phyloP scores from a whole-genome alignment of 2,888 invertebrate species.

The Conops quadrifasciatus region DNA sequence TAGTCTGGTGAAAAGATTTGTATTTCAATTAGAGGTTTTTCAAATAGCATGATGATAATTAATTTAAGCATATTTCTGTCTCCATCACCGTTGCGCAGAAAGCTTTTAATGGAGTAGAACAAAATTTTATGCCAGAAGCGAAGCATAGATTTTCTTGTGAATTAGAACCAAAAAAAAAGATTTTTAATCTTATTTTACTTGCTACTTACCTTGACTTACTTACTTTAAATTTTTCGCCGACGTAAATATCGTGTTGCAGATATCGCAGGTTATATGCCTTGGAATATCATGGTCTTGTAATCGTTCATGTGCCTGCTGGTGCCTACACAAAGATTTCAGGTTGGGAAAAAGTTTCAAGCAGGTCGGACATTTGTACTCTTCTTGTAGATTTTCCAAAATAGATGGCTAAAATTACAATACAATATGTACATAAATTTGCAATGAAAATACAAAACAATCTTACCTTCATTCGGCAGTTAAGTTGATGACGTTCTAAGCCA shows the following conservation, averaged over 20 bases:
- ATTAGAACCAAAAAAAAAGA: neutral
- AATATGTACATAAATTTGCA: too few species aligned
- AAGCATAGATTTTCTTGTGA: neutral
- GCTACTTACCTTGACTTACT: conserved; percentile 17
- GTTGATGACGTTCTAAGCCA: conserved; percentile 24
- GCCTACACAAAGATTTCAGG: conserved; percentile 39
- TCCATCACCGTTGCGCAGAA: too few species aligned
- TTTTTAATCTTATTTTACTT: too few species aligned
- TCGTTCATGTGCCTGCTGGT: conserved; percentile 41
- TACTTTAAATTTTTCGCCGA: conserved; percentile 70
- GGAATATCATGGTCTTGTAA: neutral
- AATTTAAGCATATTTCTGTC: too few species aligned
- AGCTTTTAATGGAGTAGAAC: too few species aligned
- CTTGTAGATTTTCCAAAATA: neutral
- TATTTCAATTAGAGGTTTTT: neutral
- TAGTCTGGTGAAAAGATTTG: conserved; percentile 62
- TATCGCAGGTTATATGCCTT: conserved; percentile 64
- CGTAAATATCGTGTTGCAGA: conserved; percentile 75
- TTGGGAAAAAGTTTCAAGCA: conserved; percentile 41
- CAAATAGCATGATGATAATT: too few species aligned
- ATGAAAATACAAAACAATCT: neutral
- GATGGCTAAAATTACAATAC: neutral
- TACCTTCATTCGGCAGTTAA: conserved; percentile 28
- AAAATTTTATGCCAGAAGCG: neutral
- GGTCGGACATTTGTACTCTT: conserved; percentile 37